Conservation (phyloP, 2,888 invertebrate genomes). For the Tachystola acroxantha region DNA sequence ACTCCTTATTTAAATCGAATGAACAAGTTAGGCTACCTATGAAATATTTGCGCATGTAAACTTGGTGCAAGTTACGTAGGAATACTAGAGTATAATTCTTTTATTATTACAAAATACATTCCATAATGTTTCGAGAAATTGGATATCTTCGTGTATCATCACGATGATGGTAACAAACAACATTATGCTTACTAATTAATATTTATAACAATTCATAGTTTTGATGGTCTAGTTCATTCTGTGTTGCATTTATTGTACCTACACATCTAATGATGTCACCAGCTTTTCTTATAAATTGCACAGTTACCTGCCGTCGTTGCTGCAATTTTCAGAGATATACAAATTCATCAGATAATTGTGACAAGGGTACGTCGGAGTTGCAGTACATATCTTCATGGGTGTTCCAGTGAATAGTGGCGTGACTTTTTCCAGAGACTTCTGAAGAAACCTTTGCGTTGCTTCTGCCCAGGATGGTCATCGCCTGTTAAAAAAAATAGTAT, state of each 20-base stretch:
- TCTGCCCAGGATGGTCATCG: slow-evolving; percentile 81
- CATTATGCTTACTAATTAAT: no score
- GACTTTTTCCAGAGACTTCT: slow-evolving; percentile 93
- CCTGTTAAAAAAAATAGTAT: slow-evolving; percentile 64
- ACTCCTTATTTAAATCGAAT: slow-evolving; percentile 1
- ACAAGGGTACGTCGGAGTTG: background rate
- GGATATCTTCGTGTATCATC: background rate
- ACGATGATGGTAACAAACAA: no score
- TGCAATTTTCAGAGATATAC: background rate
- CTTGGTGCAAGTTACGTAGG: slow-evolving; percentile 7
- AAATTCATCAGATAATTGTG: no score
- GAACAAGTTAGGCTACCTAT: slow-evolving; percentile 1
- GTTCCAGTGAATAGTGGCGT: slow-evolving; percentile 91
- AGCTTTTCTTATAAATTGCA: no score
- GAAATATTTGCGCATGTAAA: slow-evolving; percentile 4
- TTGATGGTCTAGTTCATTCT: no score
- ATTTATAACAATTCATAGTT: no score
- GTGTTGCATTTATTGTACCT: no score
- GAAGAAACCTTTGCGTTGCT: slow-evolving; percentile 93
- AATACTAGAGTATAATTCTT: background rate
- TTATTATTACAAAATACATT: background rate
- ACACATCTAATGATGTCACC: no score
- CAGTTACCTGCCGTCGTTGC: background rate
- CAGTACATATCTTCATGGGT: slow-evolving; percentile 79
- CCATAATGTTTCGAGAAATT: background rate